phyloP scores from a whole-genome alignment of 2,888 invertebrate genomes.

The Allacma fusca region DNA sequence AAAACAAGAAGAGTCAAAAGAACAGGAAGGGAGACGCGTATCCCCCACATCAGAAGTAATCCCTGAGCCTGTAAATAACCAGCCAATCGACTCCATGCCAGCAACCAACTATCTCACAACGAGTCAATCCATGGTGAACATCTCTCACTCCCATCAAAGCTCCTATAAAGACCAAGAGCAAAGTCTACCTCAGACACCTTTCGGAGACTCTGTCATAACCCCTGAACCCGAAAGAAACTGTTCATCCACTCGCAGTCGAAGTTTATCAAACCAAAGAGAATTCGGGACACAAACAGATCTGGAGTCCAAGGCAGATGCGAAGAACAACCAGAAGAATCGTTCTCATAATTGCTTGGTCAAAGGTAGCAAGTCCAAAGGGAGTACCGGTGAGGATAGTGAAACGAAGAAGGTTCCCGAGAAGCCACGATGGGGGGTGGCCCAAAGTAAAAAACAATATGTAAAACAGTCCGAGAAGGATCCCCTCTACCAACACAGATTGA shows the following conservation, averaged over 20 bases:
- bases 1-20: not conserved
- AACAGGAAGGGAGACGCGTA: not conserved
- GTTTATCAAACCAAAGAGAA: slow-evolving; percentile 51
- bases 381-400: slow-evolving; percentile 34
- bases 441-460: slow-evolving; percentile 80
- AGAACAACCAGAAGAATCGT: slow-evolving; percentile 46
- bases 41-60: not conserved
- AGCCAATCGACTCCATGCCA: not conserved
- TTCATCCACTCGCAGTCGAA: slow-evolving; percentile 37
- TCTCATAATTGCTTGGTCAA: slow-evolving; percentile 51
- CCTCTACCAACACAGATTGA: slow-evolving; percentile 69
- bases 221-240: not conserved
- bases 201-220: not conserved
- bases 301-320: slow-evolving; percentile 41
- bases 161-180: not conserved
- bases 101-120: slow-evolving; percentile 16
- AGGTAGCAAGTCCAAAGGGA: slow-evolving; percentile 21
- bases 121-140: slow-evolving; percentile 37
- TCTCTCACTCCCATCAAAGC: slow-evolving; percentile 3
- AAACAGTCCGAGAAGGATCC: slow-evolving; percentile 92
- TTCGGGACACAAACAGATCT: slow-evolving; percentile 59
- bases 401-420: slow-evolving; percentile 61
- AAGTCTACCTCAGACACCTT: not conserved
- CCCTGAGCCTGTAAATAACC: not conserved
- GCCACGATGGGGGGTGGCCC: slow-evolving; percentile 66